Base-by-base conservation (phyloP, 2,113 vertebrate genomes). In the Macroglossus sobrinus region DNA sequence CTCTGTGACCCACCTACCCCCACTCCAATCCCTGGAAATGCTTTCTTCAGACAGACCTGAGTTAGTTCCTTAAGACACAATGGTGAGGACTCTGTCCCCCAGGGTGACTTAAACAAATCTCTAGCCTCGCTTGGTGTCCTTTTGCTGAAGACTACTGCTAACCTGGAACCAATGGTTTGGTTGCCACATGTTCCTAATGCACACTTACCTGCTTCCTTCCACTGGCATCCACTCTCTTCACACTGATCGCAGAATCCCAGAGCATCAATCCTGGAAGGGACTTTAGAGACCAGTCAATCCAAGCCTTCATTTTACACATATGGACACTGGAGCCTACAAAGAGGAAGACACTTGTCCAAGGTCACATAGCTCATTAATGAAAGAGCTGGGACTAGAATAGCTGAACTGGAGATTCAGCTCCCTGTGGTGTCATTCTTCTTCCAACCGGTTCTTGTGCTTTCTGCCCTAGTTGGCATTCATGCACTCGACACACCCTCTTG, bases 371-470 rank as follows among this genome's bases (percentile, higher is more conserved):
- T 96, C 91, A 81, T 94, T 38, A 53, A 93, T 64, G 76, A 84
- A 68, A 94, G 84, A 93, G 76, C 50, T 93, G 55, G 59, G 68
- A 68, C 66, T 18, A 71, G 82, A 85, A 93, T 82, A 95, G 94
- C 47, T 85, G 85, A 87, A 72, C 69, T 40, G 94, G 38, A 63
- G 94, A 91, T 38, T 89, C 86, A 89, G 93, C 78, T 72, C 26
- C 69, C 66, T 35, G 15, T 47, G 64, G 43, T 80, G 47, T 91
- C 95, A 93, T 91, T 76, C 78, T 85, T 80, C 84, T 96, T 85
- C 90, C 89, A 97, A 92, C 95, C 9, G 3, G 91, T 97, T 97
- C 89, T 66, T 71, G 94, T 86, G 91, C 95, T 94, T 87, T 97
- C 86, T 89, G 93, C 81, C 93, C 91, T 63, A 86, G 7, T 57